A percentile compares a stretch with the other conserved stretches of the same genome.
These are phyloP conservation scores for Ophion costatus DNA, from an alignment of 2,888 invertebrate species.

Conservation along the genomic window DNA sequence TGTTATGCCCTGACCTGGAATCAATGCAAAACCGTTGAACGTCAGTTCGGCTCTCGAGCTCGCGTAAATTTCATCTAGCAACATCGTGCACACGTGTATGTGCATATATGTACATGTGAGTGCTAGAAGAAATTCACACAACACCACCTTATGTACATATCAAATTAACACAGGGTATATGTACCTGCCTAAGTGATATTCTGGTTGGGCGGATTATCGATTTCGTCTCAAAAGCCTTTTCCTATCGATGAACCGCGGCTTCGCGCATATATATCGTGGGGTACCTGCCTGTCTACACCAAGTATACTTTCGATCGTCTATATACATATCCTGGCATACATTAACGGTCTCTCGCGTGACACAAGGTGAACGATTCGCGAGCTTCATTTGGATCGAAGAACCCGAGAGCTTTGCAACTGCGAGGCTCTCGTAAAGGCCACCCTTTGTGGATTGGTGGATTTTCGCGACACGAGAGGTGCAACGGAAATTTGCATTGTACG, in stretches of 20 bases:
- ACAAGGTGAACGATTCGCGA: constrained; percentile 39
- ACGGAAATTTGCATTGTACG: constrained; percentile 66
- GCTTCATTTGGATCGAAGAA: constrained; percentile 23
- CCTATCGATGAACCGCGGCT: constrained; percentile 69
- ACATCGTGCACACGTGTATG: constrained; percentile 5
- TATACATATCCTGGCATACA: constrained; percentile 74
- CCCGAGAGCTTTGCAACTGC: neutral
- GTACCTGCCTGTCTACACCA: constrained; percentile 41
- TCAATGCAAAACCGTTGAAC: constrained; percentile 80
- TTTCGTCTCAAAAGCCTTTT: constrained; percentile 66
- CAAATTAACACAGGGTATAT: neutral
- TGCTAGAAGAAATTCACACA: neutral
- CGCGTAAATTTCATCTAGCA: constrained; percentile 56
- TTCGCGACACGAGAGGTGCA: constrained; percentile 25
- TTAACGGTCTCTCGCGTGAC: constrained; percentile 71
- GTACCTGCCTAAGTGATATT: constrained; percentile 57
- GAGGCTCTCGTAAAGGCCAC: neutral
- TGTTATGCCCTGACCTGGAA: constrained; percentile 79
- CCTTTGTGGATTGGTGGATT: constrained; percentile 47
- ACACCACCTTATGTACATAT: constrained; percentile 1
- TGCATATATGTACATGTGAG: neutral
- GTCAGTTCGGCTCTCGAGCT: constrained; percentile 47
- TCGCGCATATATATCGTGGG: constrained; percentile 34
- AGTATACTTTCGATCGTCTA: constrained; percentile 68
- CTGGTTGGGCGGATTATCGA: constrained; percentile 76